Percentiles rank a stretch among this genome's conserved stretches.
Evolutionary conservation across 2,888 invertebrate species (phyloP).

Genomic region (Drosophila borealis): DNA sequence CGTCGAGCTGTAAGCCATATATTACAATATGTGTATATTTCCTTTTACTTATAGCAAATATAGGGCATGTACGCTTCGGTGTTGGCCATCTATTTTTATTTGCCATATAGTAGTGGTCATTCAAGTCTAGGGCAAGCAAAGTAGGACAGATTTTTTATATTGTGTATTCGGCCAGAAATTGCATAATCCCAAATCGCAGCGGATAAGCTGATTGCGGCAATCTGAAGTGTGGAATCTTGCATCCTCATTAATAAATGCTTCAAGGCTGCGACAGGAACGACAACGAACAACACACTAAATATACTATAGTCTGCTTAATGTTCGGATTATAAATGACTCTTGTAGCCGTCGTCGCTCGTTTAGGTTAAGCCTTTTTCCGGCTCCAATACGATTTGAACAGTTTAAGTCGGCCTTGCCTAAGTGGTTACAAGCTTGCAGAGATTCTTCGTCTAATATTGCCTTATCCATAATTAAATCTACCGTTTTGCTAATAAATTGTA

Average conservation of each 20-base stretch:
- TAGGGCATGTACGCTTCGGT: slow-evolving; percentile 31
- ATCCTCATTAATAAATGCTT: slow-evolving; percentile 22
- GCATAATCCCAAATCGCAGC: slow-evolving; percentile 25
- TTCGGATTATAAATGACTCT: slow-evolving; percentile 11
- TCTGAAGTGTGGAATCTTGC: slow-evolving; percentile 9
- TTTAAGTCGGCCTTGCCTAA: slow-evolving; percentile 24
- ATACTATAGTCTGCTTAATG: neutral
- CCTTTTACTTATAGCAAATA: slow-evolving; percentile 12
- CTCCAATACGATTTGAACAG: slow-evolving; percentile 32
- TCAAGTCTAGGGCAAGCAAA: slow-evolving; percentile 32
- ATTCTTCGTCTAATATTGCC: slow-evolving; percentile 24
- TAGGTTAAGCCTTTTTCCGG: slow-evolving; percentile 18
- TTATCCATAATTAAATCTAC: slow-evolving; percentile 42
- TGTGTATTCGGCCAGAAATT: slow-evolving; percentile 18
- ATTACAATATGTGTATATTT: slow-evolving; percentile 3
- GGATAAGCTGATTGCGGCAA: slow-evolving; percentile 32
- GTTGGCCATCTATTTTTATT: slow-evolving; percentile 2
- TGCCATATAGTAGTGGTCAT: slow-evolving; percentile 12
- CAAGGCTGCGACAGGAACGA: slow-evolving; percentile 7
- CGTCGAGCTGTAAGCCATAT: slow-evolving; percentile 2
- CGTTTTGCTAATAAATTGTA: slow-evolving; percentile 22
- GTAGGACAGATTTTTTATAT: slow-evolving; percentile 29
- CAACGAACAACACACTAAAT: neutral
- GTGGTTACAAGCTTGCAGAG: slow-evolving; percentile 19
- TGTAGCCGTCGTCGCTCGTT: neutral